Percentiles rank a stretch among this genome's conserved stretches.
phyloP scores from a whole-genome alignment of 2,888 invertebrate genomes.

The Schizaphis graminum region DNA sequence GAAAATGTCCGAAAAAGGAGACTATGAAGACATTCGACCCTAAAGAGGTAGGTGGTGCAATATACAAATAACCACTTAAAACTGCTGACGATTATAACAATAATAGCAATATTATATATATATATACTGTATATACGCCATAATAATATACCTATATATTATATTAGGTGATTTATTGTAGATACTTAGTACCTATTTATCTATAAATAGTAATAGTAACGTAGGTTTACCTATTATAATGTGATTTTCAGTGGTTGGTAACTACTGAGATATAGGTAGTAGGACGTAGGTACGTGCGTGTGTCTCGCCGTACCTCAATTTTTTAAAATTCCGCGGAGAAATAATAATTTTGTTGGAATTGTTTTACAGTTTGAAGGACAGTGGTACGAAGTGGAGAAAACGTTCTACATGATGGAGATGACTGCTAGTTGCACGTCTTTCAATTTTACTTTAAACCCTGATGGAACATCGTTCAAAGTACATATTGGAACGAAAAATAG shows the following conservation, averaged over 20 bases:
- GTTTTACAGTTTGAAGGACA: slow-evolving; percentile 76
- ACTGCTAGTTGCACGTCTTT: slow-evolving; percentile 80
- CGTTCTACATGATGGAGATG: slow-evolving; percentile 82
- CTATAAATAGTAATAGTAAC: neutral
- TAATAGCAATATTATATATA: neutral
- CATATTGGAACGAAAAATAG: slow-evolving; percentile 77
- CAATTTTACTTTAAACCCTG: slow-evolving; percentile 74
- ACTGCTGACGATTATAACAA: neutral
- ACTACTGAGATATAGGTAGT: too few species aligned
- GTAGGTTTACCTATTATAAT: neutral
- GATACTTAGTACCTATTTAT: neutral
- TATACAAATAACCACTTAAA: slow-evolving; percentile 29
- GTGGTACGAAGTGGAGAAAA: slow-evolving; percentile 84
- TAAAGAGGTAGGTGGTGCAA: slow-evolving; percentile 74
- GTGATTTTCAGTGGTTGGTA: neutral
- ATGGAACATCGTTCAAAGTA: slow-evolving; percentile 75
- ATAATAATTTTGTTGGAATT: neutral
- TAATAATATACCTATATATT: too few species aligned
- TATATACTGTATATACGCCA: too few species aligned
- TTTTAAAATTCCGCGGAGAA: neutral
- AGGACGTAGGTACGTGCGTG: too few species aligned
- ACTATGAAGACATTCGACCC: slow-evolving; percentile 79
- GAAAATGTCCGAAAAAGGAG: slow-evolving; percentile 79
- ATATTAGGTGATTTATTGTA: neutral
- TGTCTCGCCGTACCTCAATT: neutral